Evolutionary conservation across 2,888 invertebrate species (phyloP).

Genomic region (Hyposoter dolosus): DNA sequence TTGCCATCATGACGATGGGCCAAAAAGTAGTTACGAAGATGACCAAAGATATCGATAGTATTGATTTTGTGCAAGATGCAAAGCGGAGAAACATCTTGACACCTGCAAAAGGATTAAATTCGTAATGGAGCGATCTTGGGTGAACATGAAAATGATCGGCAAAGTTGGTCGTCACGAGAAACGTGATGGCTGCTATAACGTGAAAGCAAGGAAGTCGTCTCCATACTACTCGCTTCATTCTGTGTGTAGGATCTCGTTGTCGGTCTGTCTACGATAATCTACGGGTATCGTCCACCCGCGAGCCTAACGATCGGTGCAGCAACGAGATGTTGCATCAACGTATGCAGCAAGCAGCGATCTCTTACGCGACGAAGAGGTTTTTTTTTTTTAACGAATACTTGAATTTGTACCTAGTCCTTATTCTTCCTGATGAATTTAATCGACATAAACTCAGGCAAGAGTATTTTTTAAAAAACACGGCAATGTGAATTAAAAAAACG

Average conservation of each 20-base stretch:
- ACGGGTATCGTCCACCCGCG: slow-evolving; percentile 36
- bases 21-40: too few relatives aligned
- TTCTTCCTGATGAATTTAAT: background rate
- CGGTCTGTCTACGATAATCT: background rate
- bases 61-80: background rate
- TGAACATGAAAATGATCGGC: slow-evolving; percentile 30
- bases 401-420: background rate
- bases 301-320: slow-evolving; percentile 15
- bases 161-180: slow-evolving; percentile 50
- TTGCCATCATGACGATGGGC: too few relatives aligned
- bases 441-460: too few relatives aligned
- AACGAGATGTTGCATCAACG: slow-evolving; percentile 35
- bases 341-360: background rate
- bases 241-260: background rate
- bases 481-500: background rate
- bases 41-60: background rate
- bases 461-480: background rate
- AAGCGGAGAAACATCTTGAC: slow-evolving; percentile 18
- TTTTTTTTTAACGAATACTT: too few relatives aligned
- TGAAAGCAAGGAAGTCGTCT: slow-evolving; percentile 61
- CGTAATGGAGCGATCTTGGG: background rate
- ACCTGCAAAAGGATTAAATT: slow-evolving; percentile 30
- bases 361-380: slow-evolving; percentile 6
- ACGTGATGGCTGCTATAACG: slow-evolving; percentile 52
- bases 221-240: slow-evolving; percentile 4